Evolutionary conservation across 2,113 vertebrate genomes (phyloP).

Genomic region (Gnathonemus longibarbis): DNA sequence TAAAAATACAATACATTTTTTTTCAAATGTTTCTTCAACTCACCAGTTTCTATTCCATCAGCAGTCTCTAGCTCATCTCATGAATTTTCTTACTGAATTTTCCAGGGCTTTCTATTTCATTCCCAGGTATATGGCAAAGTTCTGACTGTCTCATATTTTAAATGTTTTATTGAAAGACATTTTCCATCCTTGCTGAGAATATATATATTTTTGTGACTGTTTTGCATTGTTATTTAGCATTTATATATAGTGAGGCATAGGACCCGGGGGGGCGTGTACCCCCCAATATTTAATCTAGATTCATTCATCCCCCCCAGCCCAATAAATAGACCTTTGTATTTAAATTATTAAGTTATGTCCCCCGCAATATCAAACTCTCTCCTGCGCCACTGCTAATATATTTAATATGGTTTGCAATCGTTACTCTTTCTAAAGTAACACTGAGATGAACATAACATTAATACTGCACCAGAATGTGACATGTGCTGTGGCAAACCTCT

Average conservation of each 20-base stretch:
- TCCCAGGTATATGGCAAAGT: neutral
- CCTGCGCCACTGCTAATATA: neutral
- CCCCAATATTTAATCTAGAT: neutral
- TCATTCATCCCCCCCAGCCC: neutral
- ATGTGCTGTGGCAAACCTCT: neutral
- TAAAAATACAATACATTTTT: neutral
- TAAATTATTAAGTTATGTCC: neutral
- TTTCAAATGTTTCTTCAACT: neutral
- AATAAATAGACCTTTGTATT: neutral
- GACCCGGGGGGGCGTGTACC: neutral
- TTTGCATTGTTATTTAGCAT: neutral
- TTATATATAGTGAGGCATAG: neutral
- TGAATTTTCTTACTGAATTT: neutral
- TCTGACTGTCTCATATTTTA: neutral
- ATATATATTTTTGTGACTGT: neutral
- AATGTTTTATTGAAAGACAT: neutral
- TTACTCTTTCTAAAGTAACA: neutral
- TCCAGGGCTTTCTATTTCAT: neutral
- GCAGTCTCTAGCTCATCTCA: neutral
- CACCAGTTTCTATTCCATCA: neutral
- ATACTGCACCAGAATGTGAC: neutral
- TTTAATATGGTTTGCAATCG: slow-evolving; percentile 9
- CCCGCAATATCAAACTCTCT: neutral
- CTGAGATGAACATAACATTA: neutral
- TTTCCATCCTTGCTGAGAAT: neutral